phyloP scores from a whole-genome alignment of 2,113 vertebrate species.

The Nycticorax nycticorax region DNA sequence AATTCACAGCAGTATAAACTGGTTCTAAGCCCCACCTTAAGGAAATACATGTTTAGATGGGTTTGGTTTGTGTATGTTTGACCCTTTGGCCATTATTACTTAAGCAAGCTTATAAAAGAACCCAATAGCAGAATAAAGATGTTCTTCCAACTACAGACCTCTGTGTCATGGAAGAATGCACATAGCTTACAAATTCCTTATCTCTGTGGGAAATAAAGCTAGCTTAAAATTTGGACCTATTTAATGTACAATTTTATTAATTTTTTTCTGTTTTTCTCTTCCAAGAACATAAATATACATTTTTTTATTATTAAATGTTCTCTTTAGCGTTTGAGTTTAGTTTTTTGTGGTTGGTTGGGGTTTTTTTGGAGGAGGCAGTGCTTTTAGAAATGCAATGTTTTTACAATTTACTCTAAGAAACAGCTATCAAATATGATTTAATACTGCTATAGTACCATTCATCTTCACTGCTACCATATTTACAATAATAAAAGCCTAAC shows the following conservation, averaged over 20 bases:
- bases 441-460: neutral
- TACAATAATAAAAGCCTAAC: slow-evolving; percentile 11
- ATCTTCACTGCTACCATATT: slow-evolving; percentile 8
- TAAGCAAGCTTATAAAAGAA: neutral
- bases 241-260: neutral
- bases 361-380: neutral
- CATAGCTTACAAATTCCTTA: neutral
- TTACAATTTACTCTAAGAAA: neutral
- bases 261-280: neutral
- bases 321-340: neutral
- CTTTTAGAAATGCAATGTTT: neutral
- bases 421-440: neutral
- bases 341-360: neutral
- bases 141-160: neutral
- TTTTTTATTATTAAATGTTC: neutral
- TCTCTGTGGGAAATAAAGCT: neutral
- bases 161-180: neutral
- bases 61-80: neutral
- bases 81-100: neutral
- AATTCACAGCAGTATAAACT: neutral
- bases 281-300: neutral
- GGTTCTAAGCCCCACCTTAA: neutral
- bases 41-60: neutral
- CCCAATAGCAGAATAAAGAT: neutral
- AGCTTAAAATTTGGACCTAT: neutral